phyloP scores from a whole-genome alignment of 2,113 vertebrate genomes.

The Pituophis catenifer region DNA sequence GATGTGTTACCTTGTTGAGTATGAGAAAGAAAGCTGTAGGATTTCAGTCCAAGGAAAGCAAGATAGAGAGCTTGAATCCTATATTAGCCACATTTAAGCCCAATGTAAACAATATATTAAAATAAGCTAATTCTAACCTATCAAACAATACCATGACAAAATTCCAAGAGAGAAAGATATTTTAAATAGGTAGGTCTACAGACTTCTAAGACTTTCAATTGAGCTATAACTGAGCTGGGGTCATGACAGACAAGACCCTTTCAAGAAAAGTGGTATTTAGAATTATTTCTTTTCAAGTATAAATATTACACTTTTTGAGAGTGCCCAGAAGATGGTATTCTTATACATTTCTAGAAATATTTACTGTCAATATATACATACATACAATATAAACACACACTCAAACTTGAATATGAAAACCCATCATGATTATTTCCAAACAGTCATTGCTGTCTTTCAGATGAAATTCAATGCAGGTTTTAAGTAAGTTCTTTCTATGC shows the following conservation, averaged over 20 bases:
- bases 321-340: background rate
- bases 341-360: background rate
- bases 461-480: background rate
- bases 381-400: background rate
- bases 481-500: background rate
- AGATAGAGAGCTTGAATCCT: background rate
- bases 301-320: background rate
- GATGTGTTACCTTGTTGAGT: background rate
- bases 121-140: background rate
- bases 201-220: background rate
- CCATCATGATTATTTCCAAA: background rate
- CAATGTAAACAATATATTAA: background rate
- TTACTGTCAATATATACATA: background rate
- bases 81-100: background rate
- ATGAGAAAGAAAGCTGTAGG: background rate
- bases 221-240: background rate
- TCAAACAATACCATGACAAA: background rate
- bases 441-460: background rate
- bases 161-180: background rate
- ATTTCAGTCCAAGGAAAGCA: background rate
- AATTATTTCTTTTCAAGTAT: background rate
- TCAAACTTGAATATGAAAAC: background rate
- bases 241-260: background rate
- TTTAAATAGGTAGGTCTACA: background rate
- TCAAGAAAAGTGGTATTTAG: background rate